Base-by-base conservation (phyloP, 2,888 invertebrate genomes). In the Torymus auratus region DNA sequence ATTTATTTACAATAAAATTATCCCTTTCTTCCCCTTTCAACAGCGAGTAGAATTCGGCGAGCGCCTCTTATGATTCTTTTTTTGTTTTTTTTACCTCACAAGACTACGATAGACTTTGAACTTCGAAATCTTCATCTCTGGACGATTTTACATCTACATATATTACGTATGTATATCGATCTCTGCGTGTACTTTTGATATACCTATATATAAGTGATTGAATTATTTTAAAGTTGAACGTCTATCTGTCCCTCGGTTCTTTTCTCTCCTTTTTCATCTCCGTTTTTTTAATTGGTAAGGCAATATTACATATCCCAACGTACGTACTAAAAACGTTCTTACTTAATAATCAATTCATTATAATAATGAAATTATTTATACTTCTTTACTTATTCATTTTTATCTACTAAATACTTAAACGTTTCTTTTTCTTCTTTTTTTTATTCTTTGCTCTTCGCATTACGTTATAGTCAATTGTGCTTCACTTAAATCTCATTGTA, bases 301-400 rank as follows among this genome's bases (percentile, higher is more conserved):
- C 80, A 77, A 65, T 72, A 72, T 80, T 78, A 78, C 67, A 75
- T 55, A 28, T 71, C 17, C 28, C 58, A 41, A 61, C 61, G 72
- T 67, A 72, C 62, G 53, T 61, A 72, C 80, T 76, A 70, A 70
- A 80, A 75, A 61, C 28, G 28, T 77, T 72, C 71, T 80, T 80
- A 80, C 62, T 77, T 70, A 72, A 80, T 68, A 80, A 80, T 76
- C 71, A 80, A 80, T 75, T 80, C 72, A 72, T 77, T 76, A 28
- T 28, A 80, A 75, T 68, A 77, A 77, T 80, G 55, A 80, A 77
- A 72, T 80, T 72, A 68, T 56, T 71, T 28, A 28, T 28, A 28
- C 28, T 64, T 53, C 50, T 53, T 69, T 64, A 62, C 58, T 67
- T 55, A 55, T 55, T 69, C 69, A 64, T n/a, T 77, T 70, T 70